These are phyloP conservation scores for Pseudopipra pipra DNA, from an alignment of 2,113 vertebrate genomes.

Conservation along the genomic window DNA sequence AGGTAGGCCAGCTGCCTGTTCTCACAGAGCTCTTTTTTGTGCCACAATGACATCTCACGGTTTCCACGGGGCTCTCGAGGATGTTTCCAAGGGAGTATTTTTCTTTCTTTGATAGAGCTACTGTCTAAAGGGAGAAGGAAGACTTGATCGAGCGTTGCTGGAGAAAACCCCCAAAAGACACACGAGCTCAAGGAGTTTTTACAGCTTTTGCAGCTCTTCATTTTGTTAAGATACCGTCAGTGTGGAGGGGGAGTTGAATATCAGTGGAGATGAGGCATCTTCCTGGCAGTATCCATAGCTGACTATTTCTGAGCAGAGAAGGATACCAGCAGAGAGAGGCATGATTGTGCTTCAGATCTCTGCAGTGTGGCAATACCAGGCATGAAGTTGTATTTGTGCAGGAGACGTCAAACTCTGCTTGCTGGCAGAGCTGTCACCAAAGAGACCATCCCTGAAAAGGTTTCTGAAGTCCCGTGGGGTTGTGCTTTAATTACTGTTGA, in stretches of 20 bases:
- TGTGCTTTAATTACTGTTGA: not conserved
- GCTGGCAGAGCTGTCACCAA: not conserved
- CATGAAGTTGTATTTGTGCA: slow-evolving; percentile 25
- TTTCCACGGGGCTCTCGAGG: not conserved
- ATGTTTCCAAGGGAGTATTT: not conserved
- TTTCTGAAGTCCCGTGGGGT: not conserved
- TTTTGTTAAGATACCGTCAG: not conserved
- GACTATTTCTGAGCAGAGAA: not conserved
- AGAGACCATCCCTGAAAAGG: not conserved
- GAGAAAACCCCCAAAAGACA: not conserved
- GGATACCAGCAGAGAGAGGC: not conserved
- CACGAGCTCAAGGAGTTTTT: not conserved
- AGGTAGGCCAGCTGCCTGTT: slow-evolving; percentile 41
- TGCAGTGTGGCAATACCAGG: not conserved
- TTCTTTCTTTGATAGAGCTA: not conserved
- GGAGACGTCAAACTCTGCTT: not conserved
- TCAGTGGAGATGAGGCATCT: slow-evolving; percentile 1
- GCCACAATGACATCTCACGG: not conserved
- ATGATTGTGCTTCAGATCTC: not conserved
- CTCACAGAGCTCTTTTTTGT: not conserved
- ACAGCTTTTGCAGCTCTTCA: not conserved
- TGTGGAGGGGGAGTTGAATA: not conserved
- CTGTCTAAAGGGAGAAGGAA: not conserved
- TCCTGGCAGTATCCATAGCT: not conserved
- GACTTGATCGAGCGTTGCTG: not conserved